These are phyloP conservation scores for Xestoiulus laeticollis DNA, from an alignment of 2,888 invertebrate genomes.

Conservation along the genomic window DNA sequence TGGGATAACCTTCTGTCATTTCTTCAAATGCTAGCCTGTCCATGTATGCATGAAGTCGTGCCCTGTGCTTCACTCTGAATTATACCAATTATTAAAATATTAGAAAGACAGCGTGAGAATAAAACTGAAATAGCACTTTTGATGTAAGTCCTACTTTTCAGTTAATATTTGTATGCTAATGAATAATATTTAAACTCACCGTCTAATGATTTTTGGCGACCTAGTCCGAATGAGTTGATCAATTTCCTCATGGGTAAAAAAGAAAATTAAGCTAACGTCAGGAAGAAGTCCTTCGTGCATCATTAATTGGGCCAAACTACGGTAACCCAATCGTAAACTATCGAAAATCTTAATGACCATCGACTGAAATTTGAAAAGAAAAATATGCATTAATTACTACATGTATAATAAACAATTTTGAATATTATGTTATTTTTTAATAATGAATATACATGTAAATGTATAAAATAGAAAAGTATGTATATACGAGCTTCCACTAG, in stretches of 20 bases:
- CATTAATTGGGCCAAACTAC: conserved; percentile 55
- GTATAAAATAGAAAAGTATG: no score
- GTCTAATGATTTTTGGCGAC: conserved; percentile 55
- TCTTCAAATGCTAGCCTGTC: conserved; percentile 56
- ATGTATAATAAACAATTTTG: no score
- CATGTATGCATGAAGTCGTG: conserved; percentile 52
- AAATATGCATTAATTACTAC: not conserved
- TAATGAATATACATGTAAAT: no score
- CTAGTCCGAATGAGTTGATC: conserved; percentile 54
- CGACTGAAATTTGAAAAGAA: conserved; percentile 51
- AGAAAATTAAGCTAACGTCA: conserved; percentile 55
- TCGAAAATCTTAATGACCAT: conserved; percentile 54
- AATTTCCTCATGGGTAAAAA: conserved; percentile 57
- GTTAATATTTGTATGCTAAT: not conserved
- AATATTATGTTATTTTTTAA: no score
- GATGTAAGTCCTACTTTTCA: not conserved
- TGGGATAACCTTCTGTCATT: conserved; percentile 56
- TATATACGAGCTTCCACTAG: no score
- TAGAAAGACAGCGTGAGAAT: no score
- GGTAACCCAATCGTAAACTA: conserved; percentile 54
- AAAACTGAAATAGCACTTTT: not conserved
- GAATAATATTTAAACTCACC: conserved; percentile 50
- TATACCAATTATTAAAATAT: not conserved
- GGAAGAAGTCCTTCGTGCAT: conserved; percentile 56
- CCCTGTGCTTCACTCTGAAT: conserved; percentile 55